A percentile compares a stretch with the other conserved stretches of the same genome.
Evolutionary conservation across 2,888 invertebrate species (phyloP).

Genomic region (Mythimna lalbum): DNA sequence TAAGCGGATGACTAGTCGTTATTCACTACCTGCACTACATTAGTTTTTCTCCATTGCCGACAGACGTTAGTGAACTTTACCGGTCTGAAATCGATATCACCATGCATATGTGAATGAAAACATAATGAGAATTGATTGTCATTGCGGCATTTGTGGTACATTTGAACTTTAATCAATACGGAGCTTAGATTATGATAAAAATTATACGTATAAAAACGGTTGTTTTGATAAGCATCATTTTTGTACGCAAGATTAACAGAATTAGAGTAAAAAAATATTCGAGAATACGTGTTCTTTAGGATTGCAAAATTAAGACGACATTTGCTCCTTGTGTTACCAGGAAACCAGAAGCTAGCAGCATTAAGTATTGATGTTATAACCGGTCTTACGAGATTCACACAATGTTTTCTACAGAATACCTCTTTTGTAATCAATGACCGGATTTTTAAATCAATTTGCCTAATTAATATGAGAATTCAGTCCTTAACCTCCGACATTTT

Average conservation of each 20-base stretch:
- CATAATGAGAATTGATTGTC: neutral
- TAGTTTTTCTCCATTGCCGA: neutral
- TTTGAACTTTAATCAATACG: neutral
- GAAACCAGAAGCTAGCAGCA: slow-evolving; percentile 1
- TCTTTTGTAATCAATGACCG: neutral
- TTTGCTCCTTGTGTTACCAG: neutral
- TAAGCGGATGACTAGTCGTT: neutral
- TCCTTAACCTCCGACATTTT: neutral
- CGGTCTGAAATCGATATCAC: slow-evolving; percentile 5
- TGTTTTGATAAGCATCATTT: neutral
- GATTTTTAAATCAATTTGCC: neutral
- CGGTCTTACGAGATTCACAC: neutral
- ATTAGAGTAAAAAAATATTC: neutral
- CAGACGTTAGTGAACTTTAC: neutral
- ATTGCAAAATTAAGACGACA: neutral
- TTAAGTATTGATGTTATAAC: neutral
- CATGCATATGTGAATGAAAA: slow-evolving; percentile 10
- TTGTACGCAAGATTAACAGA: neutral
- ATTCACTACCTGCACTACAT: neutral
- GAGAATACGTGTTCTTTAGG: neutral
- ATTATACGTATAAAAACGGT: neutral
- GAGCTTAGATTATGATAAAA: neutral
- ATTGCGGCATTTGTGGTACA: neutral
- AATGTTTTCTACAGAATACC: neutral
- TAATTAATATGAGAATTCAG: neutral